Percentiles rank a stretch among this genome's conserved stretches.
Conservation (phyloP, 2,888 invertebrate genomes). For the Cephus rjabovi region DNA sequence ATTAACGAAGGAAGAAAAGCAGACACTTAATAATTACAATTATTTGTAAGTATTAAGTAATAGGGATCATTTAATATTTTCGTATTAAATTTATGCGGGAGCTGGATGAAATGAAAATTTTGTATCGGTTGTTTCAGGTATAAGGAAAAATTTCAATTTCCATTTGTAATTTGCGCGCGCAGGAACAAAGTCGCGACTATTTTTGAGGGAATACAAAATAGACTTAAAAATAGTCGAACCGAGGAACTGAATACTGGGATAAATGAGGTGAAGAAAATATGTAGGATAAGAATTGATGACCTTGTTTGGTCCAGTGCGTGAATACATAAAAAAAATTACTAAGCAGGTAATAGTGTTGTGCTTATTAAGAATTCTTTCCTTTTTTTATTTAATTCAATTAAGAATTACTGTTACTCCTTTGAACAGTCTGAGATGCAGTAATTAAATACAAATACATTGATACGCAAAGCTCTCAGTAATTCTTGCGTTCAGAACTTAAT, state of each 20-base stretch:
- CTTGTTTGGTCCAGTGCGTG: constrained; percentile 60
- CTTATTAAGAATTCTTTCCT: neutral
- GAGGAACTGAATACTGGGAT: constrained; percentile 72
- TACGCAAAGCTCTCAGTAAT: neutral
- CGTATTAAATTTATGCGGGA: neutral
- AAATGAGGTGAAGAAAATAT: constrained; percentile 78
- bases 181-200: constrained; percentile 74
- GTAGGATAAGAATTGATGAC: constrained; percentile 71
- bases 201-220: constrained; percentile 69
- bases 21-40: constrained; percentile 67
- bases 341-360: neutral
- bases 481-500: neutral
- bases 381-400: neutral
- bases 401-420: neutral
- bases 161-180: constrained; percentile 77
- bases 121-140: constrained; percentile 67
- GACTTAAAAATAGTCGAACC: constrained; percentile 70
- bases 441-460: neutral
- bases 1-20: constrained; percentile 70
- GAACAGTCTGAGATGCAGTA: neutral
- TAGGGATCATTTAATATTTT: neutral
- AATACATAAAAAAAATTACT: neutral
- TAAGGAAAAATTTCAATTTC: constrained; percentile 75
- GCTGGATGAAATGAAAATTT: constrained; percentile 19
- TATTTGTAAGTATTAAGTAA: constrained; percentile 48